Base-by-base conservation (phyloP, 2,113 vertebrate species). In the Cinclus cinclus region DNA sequence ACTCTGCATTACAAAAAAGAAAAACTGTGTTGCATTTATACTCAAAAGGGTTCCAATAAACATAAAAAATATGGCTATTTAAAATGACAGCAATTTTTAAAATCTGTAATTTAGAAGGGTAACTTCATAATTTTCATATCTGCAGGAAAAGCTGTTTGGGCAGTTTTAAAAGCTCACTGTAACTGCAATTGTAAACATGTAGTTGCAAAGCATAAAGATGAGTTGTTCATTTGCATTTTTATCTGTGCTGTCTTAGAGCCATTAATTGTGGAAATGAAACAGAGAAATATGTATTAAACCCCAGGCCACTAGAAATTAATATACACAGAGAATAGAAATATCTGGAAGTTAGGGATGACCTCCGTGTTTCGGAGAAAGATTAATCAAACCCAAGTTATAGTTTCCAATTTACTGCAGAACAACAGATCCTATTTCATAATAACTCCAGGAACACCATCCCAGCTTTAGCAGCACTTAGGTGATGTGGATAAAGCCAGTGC, bases 231-330 rank as follows among this genome's bases (percentile, higher is more conserved):
- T 96, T 96, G 90, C 95, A 96, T 96, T 96, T 97, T 97, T 96
- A 96, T 96, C 96, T 92, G 86, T 73, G 90, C 94, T 97, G 92
- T 96, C 94, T 92, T 80, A 92, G 83, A 96, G 74, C 77, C 70
- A 96, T 94, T 97, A 96, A 96, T 95, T 95, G 92, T 96, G n/a
- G 80, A 85, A 94, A 94, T 94, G 87, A 94, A 97, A 94, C 70
- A 75, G 81, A 74, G 87, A 70, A 78, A 91, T 70, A 69, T 80
- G 75, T 87, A 59, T 85, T 82, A 91, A 89, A 93, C 89, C 59
- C 81, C 67, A 77, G 78, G 89, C 95, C 91, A 80, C 50, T 47
- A 44, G 87, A 94, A 94, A 95, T 94, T 91, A 94, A 82, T 94
- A 91, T 27, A 94, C 67, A 91, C 1, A 2, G 41, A 27, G 59